Conservation (phyloP, 1,140 invertebrate genomes). For the Drosophila funebris region DNA sequence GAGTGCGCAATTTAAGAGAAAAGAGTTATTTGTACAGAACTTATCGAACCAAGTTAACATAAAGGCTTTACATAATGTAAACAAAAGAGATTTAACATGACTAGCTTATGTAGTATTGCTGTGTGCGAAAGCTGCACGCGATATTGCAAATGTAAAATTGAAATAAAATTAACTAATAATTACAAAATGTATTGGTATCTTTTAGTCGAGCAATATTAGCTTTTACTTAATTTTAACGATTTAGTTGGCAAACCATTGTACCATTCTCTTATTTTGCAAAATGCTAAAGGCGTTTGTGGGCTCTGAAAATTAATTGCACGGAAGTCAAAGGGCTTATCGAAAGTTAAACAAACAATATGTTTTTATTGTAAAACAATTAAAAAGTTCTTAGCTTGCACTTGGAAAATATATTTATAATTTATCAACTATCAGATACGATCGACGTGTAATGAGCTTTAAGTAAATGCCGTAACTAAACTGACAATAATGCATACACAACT, state of each 20-base stretch:
- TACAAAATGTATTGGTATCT: no score
- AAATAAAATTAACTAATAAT: no score
- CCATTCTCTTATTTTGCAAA: conserved; percentile 45
- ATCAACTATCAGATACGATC: background rate
- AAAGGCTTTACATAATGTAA: no score
- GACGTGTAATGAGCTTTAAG: background rate
- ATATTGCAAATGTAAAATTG: no score
- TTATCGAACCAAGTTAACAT: no score
- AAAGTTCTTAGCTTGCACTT: no score
- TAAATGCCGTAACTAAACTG: background rate
- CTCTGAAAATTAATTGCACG: conserved; percentile 47
- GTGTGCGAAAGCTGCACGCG: no score
- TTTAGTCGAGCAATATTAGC: background rate
- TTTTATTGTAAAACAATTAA: background rate
- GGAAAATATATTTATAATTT: no score
- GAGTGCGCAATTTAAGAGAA: no score
- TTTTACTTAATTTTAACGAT: background rate
- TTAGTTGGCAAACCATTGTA: conserved; percentile 58
- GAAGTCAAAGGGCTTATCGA: background rate
- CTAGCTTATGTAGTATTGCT: background rate
- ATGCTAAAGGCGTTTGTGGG: no score
- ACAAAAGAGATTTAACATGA: no score
- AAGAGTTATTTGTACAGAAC: no score
- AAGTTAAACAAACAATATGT: background rate
- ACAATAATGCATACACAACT: conserved; percentile 2